Evolutionary conservation across 23 tunicate species (phyloP), one percentile per base, ranked within the genome.

Genomic region (Trididemnum nubilum): DNA sequence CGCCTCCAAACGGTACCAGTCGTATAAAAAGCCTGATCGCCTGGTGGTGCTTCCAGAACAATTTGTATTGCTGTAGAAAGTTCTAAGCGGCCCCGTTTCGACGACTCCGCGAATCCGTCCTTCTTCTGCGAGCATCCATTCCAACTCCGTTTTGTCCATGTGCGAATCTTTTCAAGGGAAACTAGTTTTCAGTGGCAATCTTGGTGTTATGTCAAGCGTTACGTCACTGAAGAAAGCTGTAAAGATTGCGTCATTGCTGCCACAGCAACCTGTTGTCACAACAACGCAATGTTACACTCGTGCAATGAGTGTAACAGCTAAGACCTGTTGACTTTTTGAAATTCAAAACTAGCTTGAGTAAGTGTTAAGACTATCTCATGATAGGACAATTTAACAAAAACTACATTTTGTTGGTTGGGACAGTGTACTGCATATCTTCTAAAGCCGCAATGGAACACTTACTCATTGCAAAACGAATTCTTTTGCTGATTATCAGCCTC

Each of bases 281-380:
- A 51, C 59, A 4, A 15, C 82, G 27, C 59, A 63, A 5, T 57
- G 86, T 3, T 86, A 87, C 52, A 67, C 92, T 33, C n/a, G n/a
- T n/a, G n/a, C n/a, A n/a, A n/a, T n/a, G n/a, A n/a, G n/a, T n/a
- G n/a, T n/a, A n/a, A 86, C 90, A 54, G 90, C 83, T 83, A 34
- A 40, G n/a, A n/a, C n/a, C n/a, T n/a, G n/a, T n/a, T n/a, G n/a
- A n/a, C n/a, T n/a, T n/a, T n/a, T n/a, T n/a, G n/a, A n/a, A n/a
- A n/a, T n/a, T n/a, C n/a, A n/a, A n/a, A n/a, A n/a, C n/a, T n/a
- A n/a, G n/a, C n/a, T n/a, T n/a, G n/a, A n/a, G n/a, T n/a, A n/a
- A n/a, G n/a, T n/a, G n/a, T n/a, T n/a, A n/a, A n/a, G n/a, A n/a
- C n/a, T n/a, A n/a, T n/a, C n/a, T n/a, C n/a, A n/a, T n/a, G n/a